Evolutionary conservation across 2,113 vertebrate species (phyloP), one percentile per base, ranked within the genome.

Genomic region (Entomyzon cyanotis): DNA sequence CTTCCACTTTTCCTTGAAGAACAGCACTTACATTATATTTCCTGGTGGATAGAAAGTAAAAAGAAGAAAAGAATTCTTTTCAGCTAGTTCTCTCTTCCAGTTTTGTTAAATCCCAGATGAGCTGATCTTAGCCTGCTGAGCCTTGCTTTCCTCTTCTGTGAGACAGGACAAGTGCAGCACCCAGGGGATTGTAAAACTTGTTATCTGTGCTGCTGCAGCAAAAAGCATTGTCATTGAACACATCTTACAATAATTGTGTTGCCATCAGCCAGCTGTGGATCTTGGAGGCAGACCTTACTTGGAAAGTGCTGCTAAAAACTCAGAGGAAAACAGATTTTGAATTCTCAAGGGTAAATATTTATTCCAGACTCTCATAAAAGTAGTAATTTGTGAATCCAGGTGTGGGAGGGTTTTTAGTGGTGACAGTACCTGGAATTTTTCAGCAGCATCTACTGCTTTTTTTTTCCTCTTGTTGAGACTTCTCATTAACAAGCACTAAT

Each of bases 141-240:
- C 37, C 52, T 86, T 90, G 28, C 67, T 77, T 60, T 93, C 56
- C 16, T 89, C 30, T 80, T 80, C 35, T 49, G 11, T 47, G 78
- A 77, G 74, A 70, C 39, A 80, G 79, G 87, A 59, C 90, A 88
- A 95, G 41, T 67, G 67, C 69, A 93, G 84, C 82, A 91, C 79
- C 42, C 55, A 78, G 79, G 95, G 79, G 55, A 64, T 78, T 90
- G 64, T 77, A 86, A 90, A 90, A 70, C 47, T 24, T 31, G 25
- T 67, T 5, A 1, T 50, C 41, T 53, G 44, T 78, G 8, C 41
- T 75, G 44, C 39, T 63, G 79, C 39, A 59, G 55, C 17, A 70
- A 75, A 74, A 93, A 81, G 56, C 56, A 68, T 46, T 65, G 30
- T 41, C 86, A 74, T 2, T 84, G 56, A 84, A 74, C 55, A 60